Evolutionary conservation across 2,113 vertebrate genomes (phyloP).

Genomic region (Pogonocichla stellata): DNA sequence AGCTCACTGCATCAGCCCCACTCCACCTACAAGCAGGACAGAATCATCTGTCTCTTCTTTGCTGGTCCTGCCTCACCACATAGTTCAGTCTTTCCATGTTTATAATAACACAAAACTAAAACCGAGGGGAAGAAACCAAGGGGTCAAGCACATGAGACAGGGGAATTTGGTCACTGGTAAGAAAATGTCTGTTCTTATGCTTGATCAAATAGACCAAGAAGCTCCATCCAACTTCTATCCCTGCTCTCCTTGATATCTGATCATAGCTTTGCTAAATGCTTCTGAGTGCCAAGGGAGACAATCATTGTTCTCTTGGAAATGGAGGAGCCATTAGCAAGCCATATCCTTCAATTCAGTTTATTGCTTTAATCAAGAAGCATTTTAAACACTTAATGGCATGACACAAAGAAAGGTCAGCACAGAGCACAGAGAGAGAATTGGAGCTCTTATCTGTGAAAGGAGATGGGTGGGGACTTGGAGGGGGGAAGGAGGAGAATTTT

Average conservation of each 20-base stretch:
- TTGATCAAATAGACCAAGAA: not conserved
- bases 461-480: not conserved
- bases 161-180: not conserved
- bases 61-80: not conserved
- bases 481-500: not conserved
- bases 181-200: not conserved
- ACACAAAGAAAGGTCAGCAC: not conserved
- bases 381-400: not conserved
- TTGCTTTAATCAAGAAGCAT: not conserved
- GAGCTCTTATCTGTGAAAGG: not conserved
- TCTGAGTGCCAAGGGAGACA: not conserved
- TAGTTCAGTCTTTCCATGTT: not conserved
- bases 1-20: not conserved
- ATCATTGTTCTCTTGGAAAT: not conserved
- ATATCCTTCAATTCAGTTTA: not conserved
- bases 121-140: not conserved
- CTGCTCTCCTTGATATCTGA: not conserved
- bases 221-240: not conserved
- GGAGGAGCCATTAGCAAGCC: not conserved
- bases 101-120: not conserved
- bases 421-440: not conserved
- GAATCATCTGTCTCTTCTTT: not conserved
- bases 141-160: not conserved
- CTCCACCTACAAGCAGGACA: accelerated
- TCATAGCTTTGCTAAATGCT: not conserved